Percentiles rank a stretch among this genome's conserved stretches.
Conservation (phyloP, 2,113 vertebrate species). For the Vulpes vulpes region DNA sequence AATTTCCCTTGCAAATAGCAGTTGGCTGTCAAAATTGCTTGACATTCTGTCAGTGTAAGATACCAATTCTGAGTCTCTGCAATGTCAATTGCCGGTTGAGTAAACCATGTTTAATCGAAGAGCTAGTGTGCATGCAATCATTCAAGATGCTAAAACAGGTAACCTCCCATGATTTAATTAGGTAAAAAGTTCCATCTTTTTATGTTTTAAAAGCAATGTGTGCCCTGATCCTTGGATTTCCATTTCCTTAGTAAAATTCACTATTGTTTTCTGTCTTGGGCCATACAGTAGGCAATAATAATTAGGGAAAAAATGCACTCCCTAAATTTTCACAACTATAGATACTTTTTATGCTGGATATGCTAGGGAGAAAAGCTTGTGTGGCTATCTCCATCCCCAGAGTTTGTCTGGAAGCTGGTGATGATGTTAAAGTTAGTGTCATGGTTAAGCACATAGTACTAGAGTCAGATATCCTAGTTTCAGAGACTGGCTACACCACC, state of each 20-base stretch:
- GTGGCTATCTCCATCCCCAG: neutral
- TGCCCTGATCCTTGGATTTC: neutral
- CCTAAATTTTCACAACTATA: neutral
- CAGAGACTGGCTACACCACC: neutral
- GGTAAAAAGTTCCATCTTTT: neutral
- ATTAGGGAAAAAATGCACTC: neutral
- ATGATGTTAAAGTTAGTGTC: neutral
- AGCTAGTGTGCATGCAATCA: neutral
- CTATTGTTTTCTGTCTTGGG: neutral
- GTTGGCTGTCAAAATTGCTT: slow-evolving; percentile 24
- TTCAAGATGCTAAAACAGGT: neutral
- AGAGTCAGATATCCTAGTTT: neutral
- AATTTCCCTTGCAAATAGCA: slow-evolving; percentile 25
- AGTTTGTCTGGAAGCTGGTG: neutral
- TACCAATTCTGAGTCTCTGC: neutral
- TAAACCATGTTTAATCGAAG: neutral
- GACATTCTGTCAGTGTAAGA: neutral
- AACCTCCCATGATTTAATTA: neutral
- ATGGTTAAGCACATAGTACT: neutral
- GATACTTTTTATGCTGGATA: neutral
- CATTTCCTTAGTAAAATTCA: neutral
- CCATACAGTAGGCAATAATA: neutral
- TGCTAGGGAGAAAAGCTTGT: neutral
- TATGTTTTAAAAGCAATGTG: neutral
- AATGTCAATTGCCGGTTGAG: neutral